Base-by-base conservation (phyloP, 92 coral and sea anemone species). In the Meandrina meandrites region DNA sequence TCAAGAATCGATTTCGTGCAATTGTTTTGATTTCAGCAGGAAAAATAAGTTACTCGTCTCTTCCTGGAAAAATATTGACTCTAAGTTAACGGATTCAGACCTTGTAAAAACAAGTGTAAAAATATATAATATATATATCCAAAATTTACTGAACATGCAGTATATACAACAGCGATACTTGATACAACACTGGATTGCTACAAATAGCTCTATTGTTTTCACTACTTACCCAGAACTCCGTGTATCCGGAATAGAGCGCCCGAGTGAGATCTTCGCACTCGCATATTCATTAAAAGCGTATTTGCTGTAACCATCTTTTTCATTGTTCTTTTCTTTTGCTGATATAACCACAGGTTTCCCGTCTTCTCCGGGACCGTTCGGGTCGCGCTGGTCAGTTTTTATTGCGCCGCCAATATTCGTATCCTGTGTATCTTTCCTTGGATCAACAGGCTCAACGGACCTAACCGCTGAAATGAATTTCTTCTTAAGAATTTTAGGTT, bases 221-320 rank as follows among this genome's bases (percentile, higher is more conserved):
- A 28, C 30, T 15, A 91, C 98, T 93, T 89, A 95, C 98, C 94
- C 92, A 15, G 84, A 78, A 77, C 90, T 92, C 73, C 98, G 84
- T 0, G 98, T 95, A 76, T 95, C 98, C 76, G 94, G 98, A 22
- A 95, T 93, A 32, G 96, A 91, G 12, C 98, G 92, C 78, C 89
- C 92, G 31, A 95, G 84, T 1, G 98, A 95, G 82, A 95, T 95
- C 90, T 93, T 95, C 71, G 75, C 84, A 80, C 98, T 95, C 47
- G 92, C 98, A 32, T 93, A 88, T 78, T 95, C 94, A 62, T 95
- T 95, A 51, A 95, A 95, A 42, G 98, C 96, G 70, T 93, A 93
- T 76, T 95, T 89, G 9, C 50, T 79, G 81, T 93, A 95, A 24
- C 98, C 98, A 24, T 84, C 92, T 70, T 88, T 93, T 54, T 95